phyloP scores from a whole-genome alignment of 1,140 invertebrate genomes.

The Heliconius himera region DNA sequence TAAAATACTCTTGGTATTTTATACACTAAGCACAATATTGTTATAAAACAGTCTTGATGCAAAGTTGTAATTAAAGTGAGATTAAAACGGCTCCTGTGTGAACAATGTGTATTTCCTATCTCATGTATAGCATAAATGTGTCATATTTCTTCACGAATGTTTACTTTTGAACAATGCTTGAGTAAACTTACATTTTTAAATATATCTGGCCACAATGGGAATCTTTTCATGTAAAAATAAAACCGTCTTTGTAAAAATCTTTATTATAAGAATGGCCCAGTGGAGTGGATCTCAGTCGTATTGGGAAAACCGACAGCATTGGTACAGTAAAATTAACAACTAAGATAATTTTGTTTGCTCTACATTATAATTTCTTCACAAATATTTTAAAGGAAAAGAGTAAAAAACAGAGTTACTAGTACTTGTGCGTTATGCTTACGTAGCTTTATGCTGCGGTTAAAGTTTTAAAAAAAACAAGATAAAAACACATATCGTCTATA shows the following conservation, averaged over 20 bases:
- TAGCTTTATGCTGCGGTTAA: no score
- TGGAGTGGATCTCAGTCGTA: not conserved
- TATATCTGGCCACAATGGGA: not conserved
- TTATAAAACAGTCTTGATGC: not conserved
- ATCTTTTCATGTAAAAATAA: not conserved
- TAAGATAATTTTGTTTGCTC: no score
- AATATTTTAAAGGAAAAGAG: no score
- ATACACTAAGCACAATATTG: no score
- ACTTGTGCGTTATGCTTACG: no score
- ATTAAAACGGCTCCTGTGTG: not conserved
- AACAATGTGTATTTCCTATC: not conserved
- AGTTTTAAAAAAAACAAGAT: no score
- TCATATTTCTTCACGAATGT: not conserved
- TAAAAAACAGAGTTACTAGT: no score
- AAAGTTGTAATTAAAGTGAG: conserved; percentile 14
- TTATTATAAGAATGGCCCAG: not conserved
- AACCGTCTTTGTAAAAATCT: not conserved
- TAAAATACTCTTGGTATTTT: no score
- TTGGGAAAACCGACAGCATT: not conserved
- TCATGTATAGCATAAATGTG: not conserved
- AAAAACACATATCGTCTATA: no score
- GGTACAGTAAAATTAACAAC: not conserved
- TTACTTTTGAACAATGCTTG: not conserved
- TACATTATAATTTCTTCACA: no score
- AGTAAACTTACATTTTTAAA: not conserved